phyloP scores from a whole-genome alignment of 2,797 vertebrate genomes.

The Macropodus opercularis region DNA sequence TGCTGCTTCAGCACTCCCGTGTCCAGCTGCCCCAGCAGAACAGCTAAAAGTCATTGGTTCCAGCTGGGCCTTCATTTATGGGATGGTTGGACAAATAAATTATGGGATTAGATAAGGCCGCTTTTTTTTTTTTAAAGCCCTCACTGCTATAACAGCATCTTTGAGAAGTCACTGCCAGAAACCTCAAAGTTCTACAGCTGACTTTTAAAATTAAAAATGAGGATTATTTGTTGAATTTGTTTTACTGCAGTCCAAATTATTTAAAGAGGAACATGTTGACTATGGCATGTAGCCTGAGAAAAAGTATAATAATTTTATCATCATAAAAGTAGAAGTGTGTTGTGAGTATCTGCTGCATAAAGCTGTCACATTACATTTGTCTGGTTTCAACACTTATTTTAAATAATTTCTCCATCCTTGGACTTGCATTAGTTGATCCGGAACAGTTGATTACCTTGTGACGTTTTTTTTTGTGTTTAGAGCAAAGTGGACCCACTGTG shows the following conservation, averaged over 20 bases:
- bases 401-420: slow-evolving; percentile 1
- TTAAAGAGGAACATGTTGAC: slow-evolving; percentile 5
- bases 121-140: slow-evolving; percentile 27
- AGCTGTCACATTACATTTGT: background rate
- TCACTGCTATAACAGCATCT: slow-evolving; percentile 22
- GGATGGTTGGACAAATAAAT: slow-evolving; percentile 98
- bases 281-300: background rate
- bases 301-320: slow-evolving; percentile 15
- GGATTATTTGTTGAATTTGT: slow-evolving; percentile 31
- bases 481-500: background rate
- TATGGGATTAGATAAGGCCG: slow-evolving; percentile 87
- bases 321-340: too few species aligned
- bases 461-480: background rate
- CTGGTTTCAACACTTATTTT: background rate
- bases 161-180: slow-evolving; percentile 26
- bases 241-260: slow-evolving; percentile 23
- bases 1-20: slow-evolving; percentile 92
- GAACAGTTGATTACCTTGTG: background rate
- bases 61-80: slow-evolving; percentile 97
- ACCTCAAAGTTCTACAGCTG: slow-evolving; percentile 43
- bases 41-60: slow-evolving; percentile 93
- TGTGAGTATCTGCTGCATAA: background rate
- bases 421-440: background rate
- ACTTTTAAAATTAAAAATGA: slow-evolving; percentile 46
- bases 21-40: slow-evolving; percentile 90